phyloP scores from a whole-genome alignment of 2,888 invertebrate genomes.

The Epsilonema sp. region DNA sequence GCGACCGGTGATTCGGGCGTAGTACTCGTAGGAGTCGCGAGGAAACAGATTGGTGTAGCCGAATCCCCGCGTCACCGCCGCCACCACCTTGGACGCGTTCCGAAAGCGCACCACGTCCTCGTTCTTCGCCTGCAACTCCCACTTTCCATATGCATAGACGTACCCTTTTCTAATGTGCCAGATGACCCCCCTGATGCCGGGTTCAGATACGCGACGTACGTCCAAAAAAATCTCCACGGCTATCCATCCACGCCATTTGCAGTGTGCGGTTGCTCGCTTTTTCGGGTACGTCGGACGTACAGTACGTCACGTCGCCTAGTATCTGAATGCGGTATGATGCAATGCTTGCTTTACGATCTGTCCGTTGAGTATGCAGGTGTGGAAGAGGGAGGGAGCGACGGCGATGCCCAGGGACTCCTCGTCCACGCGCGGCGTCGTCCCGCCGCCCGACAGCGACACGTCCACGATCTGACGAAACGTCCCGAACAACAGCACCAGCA shows the following conservation, averaged over 20 bases:
- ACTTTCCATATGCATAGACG: too few relatives aligned
- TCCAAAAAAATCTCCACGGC: too few relatives aligned
- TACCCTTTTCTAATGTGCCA: too few relatives aligned
- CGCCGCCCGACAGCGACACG: constrained; percentile 63
- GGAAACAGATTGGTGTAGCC: constrained; percentile 86
- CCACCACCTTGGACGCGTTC: constrained; percentile 87
- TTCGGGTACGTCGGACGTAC: too few relatives aligned
- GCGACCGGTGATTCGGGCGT: constrained; percentile 75
- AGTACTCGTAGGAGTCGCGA: constrained; percentile 77
- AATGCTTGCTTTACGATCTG: constrained; percentile 37
- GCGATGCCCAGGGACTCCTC: constrained; percentile 84
- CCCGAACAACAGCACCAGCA: constrained; percentile 81
- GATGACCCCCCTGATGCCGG: too few relatives aligned
- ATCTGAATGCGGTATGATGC: too few relatives aligned
- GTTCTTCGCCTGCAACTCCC: constrained; percentile 54
- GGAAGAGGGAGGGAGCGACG: constrained; percentile 85
- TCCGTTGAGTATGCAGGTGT: constrained; percentile 80
- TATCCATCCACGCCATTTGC: too few relatives aligned
- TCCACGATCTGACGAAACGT: constrained; percentile 86
- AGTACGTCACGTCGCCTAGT: too few relatives aligned
- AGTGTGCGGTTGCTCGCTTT: too few relatives aligned
- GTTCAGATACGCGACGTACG: too few relatives aligned
- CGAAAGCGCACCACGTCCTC: constrained; percentile 72
- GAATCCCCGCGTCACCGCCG: constrained; percentile 88
- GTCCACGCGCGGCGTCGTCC: constrained; percentile 81